A percentile compares a stretch with the other conserved stretches of the same genome.
Evolutionary conservation across 2,797 vertebrate genomes (phyloP).

Genomic region (Argentina silus): DNA sequence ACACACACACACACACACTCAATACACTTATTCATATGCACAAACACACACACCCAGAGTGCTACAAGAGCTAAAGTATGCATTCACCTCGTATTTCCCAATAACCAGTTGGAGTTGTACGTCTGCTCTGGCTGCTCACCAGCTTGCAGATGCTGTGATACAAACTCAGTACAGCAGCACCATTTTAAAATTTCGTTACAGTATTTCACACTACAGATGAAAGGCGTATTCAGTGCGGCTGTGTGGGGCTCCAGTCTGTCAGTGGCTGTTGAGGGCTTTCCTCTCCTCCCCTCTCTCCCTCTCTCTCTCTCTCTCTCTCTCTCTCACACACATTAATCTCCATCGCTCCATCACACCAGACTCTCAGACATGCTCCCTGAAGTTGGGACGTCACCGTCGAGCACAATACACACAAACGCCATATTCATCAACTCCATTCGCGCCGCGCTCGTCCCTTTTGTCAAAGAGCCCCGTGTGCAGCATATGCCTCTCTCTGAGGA

Average conservation of each 20-base stretch:
- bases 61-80: no score
- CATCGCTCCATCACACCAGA: conserved; percentile 67
- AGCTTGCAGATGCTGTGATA: no score
- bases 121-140: no score
- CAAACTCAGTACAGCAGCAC: no score
- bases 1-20: neutral
- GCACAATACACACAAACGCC: conserved; percentile 84
- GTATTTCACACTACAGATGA: no score
- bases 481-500: conserved; percentile 86
- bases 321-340: conserved; percentile 77
- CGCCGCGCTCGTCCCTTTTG: conserved; percentile 86
- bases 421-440: conserved; percentile 87
- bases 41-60: neutral
- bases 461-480: conserved; percentile 81
- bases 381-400: conserved; percentile 85
- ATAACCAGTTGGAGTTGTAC: no score
- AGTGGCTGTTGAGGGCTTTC: conserved; percentile 2
- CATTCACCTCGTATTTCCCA: no score
- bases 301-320: no score
- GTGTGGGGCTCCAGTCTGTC: neutral
- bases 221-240: no score
- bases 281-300: no score
- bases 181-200: no score
- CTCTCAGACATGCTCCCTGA: conserved; percentile 67
- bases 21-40: neutral